phyloP scores from a whole-genome alignment of 2,888 invertebrate genomes.

The Boloria euphrosyne region DNA sequence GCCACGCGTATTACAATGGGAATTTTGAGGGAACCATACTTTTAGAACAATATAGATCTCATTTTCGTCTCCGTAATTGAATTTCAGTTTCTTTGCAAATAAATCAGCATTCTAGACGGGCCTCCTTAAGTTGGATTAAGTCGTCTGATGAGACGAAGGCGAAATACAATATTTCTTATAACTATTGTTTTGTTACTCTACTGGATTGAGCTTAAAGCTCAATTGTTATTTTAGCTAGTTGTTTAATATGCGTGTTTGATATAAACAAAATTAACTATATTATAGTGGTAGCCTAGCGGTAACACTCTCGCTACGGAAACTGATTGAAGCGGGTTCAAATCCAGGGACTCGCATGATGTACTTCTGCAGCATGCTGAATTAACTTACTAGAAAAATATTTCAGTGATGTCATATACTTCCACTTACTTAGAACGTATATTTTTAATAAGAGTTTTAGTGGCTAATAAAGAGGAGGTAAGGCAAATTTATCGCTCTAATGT shows the following conservation, averaged over 20 bases:
- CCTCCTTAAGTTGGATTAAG: constrained; percentile 41
- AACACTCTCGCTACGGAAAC: too few species aligned
- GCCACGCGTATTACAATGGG: constrained; percentile 17
- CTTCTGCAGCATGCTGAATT: too few species aligned
- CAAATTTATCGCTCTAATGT: neutral
- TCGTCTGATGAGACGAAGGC: constrained; percentile 36
- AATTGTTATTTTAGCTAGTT: neutral
- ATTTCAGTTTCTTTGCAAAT: constrained; percentile 31
- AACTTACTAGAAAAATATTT: too few species aligned
- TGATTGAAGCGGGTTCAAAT: too few species aligned
- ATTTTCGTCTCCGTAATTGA: constrained; percentile 31
- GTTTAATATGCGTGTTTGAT: too few species aligned
- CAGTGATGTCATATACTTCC: too few species aligned
- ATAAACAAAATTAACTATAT: too few species aligned
- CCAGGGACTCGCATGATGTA: too few species aligned
- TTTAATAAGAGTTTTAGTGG: neutral
- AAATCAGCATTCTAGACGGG: constrained; percentile 33
- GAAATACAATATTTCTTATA: constrained; percentile 14
- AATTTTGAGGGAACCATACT: constrained; percentile 14
- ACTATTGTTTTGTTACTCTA: constrained; percentile 4
- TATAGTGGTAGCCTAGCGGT: too few species aligned
- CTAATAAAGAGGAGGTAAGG: neutral
- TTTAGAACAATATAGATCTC: constrained; percentile 8
- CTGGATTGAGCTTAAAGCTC: neutral
- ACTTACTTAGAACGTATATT: too few species aligned